These are phyloP conservation scores for Pollimyrus isidori DNA, from an alignment of 2,113 vertebrate species.

Conservation along the genomic window DNA sequence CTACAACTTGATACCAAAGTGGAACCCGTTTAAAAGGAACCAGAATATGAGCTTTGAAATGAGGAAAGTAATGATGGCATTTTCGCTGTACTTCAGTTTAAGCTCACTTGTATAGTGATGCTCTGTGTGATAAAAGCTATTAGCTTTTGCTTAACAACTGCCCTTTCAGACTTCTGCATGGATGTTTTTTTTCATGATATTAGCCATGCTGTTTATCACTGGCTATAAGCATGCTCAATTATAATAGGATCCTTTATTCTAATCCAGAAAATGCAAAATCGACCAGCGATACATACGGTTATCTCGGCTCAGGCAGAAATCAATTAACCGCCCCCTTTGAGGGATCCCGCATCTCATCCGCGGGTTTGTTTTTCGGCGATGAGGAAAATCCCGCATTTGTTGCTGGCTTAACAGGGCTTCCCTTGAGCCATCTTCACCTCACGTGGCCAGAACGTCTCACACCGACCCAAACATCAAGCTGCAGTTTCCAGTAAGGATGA, in stretches of 20 bases:
- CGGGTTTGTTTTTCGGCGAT: not conserved
- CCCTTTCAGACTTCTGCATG: not conserved
- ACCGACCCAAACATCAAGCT: conserved; percentile 31
- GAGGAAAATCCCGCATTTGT: not conserved
- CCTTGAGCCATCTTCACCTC: not conserved
- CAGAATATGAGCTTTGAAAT: not conserved
- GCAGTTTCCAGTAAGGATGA: conserved; percentile 43
- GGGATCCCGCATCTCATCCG: not conserved
- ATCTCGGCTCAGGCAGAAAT: not conserved
- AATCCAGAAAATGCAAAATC: not conserved
- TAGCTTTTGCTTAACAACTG: not conserved
- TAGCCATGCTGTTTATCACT: not conserved
- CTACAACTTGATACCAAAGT: not conserved
- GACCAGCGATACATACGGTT: not conserved
- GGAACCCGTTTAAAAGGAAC: not conserved
- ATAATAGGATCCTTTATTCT: not conserved
- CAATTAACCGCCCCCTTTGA: not conserved
- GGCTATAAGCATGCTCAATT: not conserved
- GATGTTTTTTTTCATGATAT: not conserved
- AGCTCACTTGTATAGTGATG: not conserved
- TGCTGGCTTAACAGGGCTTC: not conserved
- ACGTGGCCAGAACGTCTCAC: not conserved
- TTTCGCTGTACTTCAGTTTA: not conserved
- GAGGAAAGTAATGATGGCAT: not conserved
- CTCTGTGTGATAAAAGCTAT: not conserved